Base-by-base conservation (phyloP, 1,140 invertebrate genomes). In the Drosophila chauvacae region DNA sequence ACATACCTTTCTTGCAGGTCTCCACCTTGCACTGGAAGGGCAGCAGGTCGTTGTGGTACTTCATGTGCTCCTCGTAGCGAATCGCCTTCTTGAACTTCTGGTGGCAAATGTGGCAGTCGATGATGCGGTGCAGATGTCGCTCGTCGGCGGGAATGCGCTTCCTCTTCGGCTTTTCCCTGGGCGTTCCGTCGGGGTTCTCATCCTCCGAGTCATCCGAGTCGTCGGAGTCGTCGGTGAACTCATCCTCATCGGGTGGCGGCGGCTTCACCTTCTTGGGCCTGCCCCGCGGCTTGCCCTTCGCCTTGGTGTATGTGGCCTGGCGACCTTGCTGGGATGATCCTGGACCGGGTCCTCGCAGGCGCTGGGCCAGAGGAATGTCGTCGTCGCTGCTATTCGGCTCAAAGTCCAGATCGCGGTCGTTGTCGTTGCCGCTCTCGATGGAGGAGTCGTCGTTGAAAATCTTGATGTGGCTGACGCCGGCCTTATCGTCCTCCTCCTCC, bases 81-180 rank as follows among this genome's bases (percentile, higher is more conserved):
- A 91, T 91, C 6, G 85, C 74, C 66, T 92, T 92, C 58, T 92
- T 92, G 53, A 92, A 92, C 50, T 90, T 92, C 68, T 92, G 86
- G 37, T 92, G 91, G 48, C 91, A 92, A 48, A 92, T 92, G 51
- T 92, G 91, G 50, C 91, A 92, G 47, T 91, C 91, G 35, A 92
- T 92, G 33, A 86, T 86, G 39, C 79, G 74, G 79, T 92, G 80
- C 51, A 92, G 71, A 26, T 91, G 80, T 4, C 88, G 76, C 74
- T 92, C 82, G 23, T 79, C 75, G 10, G 77, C 72, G 9, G 88
- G 80, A 56, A 91, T 87, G 35, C 85, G 59, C 50, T 87, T 91
- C n/a, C 85, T 81, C 42, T 91, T 92, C 11, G 79, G 77, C 42
- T 87, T 92, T 0, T 77, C 71, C 10, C 75, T 58, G 16, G 64